Percentiles rank a stretch among this genome's conserved stretches.
Conservation (phyloP, 2,888 invertebrate genomes). For the Ormyrus rosae region DNA sequence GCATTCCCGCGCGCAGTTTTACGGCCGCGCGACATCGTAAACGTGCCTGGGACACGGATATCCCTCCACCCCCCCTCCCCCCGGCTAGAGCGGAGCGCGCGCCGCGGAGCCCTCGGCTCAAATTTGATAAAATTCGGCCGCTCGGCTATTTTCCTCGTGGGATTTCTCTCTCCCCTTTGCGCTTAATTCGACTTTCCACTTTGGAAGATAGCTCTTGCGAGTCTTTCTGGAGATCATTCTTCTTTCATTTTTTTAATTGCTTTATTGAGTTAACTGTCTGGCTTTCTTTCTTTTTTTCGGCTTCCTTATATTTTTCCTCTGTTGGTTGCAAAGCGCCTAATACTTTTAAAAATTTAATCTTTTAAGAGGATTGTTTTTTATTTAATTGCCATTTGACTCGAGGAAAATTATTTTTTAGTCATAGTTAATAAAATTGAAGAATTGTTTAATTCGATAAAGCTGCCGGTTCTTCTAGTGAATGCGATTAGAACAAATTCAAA, state of each 20-base stretch:
- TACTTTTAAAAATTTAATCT: too few species aligned
- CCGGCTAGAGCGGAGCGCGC: neutral
- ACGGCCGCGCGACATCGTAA: slow-evolving; percentile 52
- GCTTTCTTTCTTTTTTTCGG: too few species aligned
- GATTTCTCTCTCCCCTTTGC: neutral
- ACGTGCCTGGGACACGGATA: slow-evolving; percentile 44
- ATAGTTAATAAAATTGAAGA: too few species aligned
- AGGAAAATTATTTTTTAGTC: too few species aligned
- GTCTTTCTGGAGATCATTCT: neutral
- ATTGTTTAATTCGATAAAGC: too few species aligned
- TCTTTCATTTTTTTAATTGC: neutral
- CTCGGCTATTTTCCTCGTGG: neutral
- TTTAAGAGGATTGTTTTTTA: too few species aligned
- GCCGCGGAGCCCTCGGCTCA: neutral
- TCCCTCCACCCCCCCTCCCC: neutral
- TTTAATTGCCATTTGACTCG: too few species aligned
- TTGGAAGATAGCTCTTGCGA: neutral
- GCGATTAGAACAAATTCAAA: too few species aligned
- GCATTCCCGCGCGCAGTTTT: slow-evolving; percentile 52
- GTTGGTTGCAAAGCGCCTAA: too few species aligned
- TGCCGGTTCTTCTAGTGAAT: too few species aligned
- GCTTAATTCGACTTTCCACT: neutral
- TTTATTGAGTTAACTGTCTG: too few species aligned
- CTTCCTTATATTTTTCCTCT: too few species aligned
- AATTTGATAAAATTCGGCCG: slow-evolving; percentile 39